Base-by-base conservation (phyloP, 2,797 vertebrate genomes). In the Aulostomus chinensis region DNA sequence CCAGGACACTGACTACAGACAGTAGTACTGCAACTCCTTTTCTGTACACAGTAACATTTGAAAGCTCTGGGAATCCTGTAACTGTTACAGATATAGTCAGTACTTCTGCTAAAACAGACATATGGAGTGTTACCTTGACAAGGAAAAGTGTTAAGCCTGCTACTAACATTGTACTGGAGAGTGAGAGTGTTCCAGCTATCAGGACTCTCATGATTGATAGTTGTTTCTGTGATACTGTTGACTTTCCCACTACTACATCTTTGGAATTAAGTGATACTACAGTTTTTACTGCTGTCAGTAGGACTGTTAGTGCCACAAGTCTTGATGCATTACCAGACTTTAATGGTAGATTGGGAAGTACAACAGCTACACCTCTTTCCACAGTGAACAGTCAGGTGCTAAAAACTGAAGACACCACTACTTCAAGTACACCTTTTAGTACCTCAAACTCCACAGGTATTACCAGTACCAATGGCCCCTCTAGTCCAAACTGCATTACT, bases 131-230 rank as follows among this genome's bases (percentile, higher is more conserved):
- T 48, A 35, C 11, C 47, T n/a, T 12, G n/a, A n/a, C 5, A 45
- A 48, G 48, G 35, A 47, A 28, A 46, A 59, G 22, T 47, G 53
- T 8, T 13, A 14, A 4, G 9, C n/a, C 11, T 53, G 46, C 48
- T 18, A 46, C 20, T 11, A 17, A 4, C 7, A 17, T 21, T 32
- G 16, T 30, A 32, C 28, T 39, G 30, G 29, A 58, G 12, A 35
- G 5, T 24, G 10, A 30, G 9, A 47, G 7, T 34, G 5, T 3
- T 48, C 20, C 18, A 22, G 31, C 21, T 34, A 26, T 29, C 16
- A 68, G 15, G 21, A 45, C 5, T 5, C 39, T 30, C 11, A 28
- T 31, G 26, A 18, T 54, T 35, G 45, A 66, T 17, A 32, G 13
- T 7, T 4, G 21, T 22, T 22, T 4, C 10, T 38, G 4, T 40